Conservation (phyloP, 2,888 invertebrate genomes). For the Sylvicola fuscatus region DNA sequence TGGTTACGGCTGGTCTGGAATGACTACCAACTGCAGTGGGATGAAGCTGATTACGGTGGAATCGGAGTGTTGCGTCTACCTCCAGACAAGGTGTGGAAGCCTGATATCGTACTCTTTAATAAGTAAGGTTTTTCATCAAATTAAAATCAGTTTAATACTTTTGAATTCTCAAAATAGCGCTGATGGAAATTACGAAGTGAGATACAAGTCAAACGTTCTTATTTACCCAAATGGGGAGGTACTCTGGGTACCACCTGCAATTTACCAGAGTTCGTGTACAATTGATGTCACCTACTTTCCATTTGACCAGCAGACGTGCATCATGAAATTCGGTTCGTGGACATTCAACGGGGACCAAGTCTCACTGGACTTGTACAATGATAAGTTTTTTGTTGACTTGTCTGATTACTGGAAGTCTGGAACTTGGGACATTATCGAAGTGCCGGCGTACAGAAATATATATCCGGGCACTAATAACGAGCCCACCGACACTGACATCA, state of each 20-base stretch:
- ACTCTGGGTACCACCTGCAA: slow-evolving; percentile 97
- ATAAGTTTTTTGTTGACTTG: slow-evolving; percentile 87
- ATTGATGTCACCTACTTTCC: slow-evolving; percentile 99
- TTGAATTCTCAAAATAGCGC: slow-evolving; percentile 43
- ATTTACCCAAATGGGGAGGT: slow-evolving; percentile 95
- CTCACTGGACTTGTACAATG: slow-evolving; percentile 79
- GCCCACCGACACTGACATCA: slow-evolving; percentile 88
- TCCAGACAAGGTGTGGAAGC: slow-evolving; percentile 97
- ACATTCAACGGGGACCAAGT: slow-evolving; percentile 96
- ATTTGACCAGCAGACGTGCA: slow-evolving; percentile 97
- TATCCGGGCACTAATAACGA: slow-evolving; percentile 54
- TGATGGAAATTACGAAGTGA: slow-evolving; percentile 98
- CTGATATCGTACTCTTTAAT: slow-evolving; percentile 94
- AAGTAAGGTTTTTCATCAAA: slow-evolving; percentile 53
- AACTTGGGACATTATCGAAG: slow-evolving; percentile 97
- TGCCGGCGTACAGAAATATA: slow-evolving; percentile 78
- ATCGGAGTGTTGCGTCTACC: slow-evolving; percentile 83
- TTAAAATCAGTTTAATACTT: no score
- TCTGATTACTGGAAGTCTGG: slow-evolving; percentile 97
- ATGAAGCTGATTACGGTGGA: slow-evolving; percentile 90
- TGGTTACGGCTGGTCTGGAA: slow-evolving; percentile 94
- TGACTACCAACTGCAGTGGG: slow-evolving; percentile 95
- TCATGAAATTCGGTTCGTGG: slow-evolving; percentile 99
- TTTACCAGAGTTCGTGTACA: slow-evolving; percentile 97
- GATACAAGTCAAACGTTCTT: slow-evolving; percentile 96